Conservation (phyloP, 1,140 invertebrate genomes). For the Meloidogyne hapla region DNA sequence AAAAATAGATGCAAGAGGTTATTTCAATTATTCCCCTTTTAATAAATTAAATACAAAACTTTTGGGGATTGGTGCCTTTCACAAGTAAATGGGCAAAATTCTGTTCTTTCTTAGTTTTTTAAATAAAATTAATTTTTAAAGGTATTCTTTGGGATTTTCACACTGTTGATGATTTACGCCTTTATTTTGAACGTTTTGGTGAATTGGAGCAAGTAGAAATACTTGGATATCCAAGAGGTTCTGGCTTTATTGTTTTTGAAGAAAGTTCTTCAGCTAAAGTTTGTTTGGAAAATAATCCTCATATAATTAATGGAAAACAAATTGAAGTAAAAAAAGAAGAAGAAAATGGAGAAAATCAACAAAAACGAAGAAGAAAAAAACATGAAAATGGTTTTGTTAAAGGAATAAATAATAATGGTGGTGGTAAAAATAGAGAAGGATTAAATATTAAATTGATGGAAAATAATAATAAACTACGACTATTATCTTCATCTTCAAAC, state of each 20-base stretch:
- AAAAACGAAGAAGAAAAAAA: neutral
- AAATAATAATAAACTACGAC: too few relatives aligned
- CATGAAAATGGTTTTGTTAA: neutral
- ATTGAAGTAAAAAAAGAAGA: slow-evolving; percentile 33
- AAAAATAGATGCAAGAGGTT: too few relatives aligned
- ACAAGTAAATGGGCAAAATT: neutral
- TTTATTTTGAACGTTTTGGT: slow-evolving; percentile 55
- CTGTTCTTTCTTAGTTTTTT: too few relatives aligned
- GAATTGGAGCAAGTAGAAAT: slow-evolving; percentile 54
- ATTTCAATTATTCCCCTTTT: too few relatives aligned
- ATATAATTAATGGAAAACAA: slow-evolving; percentile 45
- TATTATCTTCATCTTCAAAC: too few relatives aligned
- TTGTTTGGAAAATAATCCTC: slow-evolving; percentile 37
- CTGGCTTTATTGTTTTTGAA: slow-evolving; percentile 51
- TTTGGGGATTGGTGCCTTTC: neutral
- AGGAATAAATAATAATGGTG: too few relatives aligned
- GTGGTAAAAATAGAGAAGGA: too few relatives aligned
- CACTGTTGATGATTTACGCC: slow-evolving; percentile 49
- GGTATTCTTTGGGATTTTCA: slow-evolving; percentile 54
- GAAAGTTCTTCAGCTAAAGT: slow-evolving; percentile 33
- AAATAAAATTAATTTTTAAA: slow-evolving; percentile 8
- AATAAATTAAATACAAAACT: neutral
- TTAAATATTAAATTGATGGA: too few relatives aligned
- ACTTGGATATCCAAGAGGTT: slow-evolving; percentile 49
- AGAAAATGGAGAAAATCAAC: neutral